phyloP scores from a whole-genome alignment of 2,113 vertebrate species.

The Jaculus jaculus region DNA sequence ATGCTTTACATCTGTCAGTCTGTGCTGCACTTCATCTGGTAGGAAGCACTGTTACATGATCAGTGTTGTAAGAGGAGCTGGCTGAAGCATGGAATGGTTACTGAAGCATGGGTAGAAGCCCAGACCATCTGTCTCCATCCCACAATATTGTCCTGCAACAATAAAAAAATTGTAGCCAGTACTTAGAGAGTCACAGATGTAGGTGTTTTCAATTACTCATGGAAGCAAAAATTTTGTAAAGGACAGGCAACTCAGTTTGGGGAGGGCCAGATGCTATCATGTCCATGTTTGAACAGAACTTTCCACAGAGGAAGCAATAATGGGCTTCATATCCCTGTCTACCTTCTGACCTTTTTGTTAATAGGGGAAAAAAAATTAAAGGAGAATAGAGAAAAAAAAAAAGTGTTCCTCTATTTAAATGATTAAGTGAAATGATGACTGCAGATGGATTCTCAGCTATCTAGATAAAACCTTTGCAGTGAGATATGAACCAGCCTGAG shows the following conservation, averaged over 20 bases:
- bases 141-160: not conserved
- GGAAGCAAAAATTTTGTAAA: constrained; percentile 30
- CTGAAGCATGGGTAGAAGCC: not conserved
- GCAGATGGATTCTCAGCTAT: constrained; percentile 15
- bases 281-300: constrained; percentile 31
- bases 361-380: constrained; percentile 65
- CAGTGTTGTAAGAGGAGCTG: not conserved
- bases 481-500: constrained; percentile 1
- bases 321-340: not conserved
- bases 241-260: not conserved
- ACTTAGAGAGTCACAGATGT: constrained; percentile 22
- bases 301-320: constrained; percentile 24
- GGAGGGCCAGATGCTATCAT: not conserved
- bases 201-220: constrained; percentile 17
- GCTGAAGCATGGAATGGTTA: not conserved
- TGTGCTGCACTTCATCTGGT: not conserved
- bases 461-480: constrained; percentile 20
- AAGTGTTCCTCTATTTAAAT: constrained; percentile 48
- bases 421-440: constrained; percentile 40
- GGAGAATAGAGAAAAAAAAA: constrained; percentile 31
- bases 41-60: not conserved
- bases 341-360: constrained; percentile 59
- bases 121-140: not conserved
- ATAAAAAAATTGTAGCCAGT: not conserved
- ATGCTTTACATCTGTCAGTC: not conserved